Base-by-base conservation (phyloP, 2,888 invertebrate genomes). In the Ennomos erosarius region DNA sequence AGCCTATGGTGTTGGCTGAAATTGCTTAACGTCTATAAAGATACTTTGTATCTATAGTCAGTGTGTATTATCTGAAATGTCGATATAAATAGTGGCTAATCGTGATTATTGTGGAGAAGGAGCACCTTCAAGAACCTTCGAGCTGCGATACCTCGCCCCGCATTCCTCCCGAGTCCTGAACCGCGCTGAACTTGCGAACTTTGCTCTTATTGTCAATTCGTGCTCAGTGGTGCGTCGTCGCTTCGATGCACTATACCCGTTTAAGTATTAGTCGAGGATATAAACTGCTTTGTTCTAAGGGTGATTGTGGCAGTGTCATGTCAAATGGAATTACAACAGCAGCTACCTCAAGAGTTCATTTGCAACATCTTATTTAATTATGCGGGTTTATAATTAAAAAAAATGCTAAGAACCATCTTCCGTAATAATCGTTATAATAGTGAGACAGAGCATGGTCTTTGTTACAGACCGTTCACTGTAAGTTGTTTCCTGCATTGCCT, bases 151-250 rank as follows among this genome's bases (percentile, higher is more conserved):
- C 82, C 82, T 81, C 84, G 79, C 82, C 85, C 78, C 74, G 82
- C 90, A 91, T 91, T 90, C 89, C 88, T 87, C 80, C 79, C 72
- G 80, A 86, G 88, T 89, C 89, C 90, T 88, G 88, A 89, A 87
- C 90, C 82, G 79, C 75, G 84, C 82, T 91, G 90, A 90, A 90
- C 59, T 55, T 50, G 44, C 59, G 59, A 60, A 60, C 91, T 91
- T 90, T 92, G 90, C 87, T 90, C 91, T 91, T 89, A 90, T 90
- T 91, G 90, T 89, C 89, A 88, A 88, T 86, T 90, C 89, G 90
- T 90, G 88, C 87, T 87, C 81, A 81, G 74, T 79, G 78, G 82
- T 88, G 87, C 85, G 87, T 88, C 81, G 77, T 88, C 81, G 77
- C 78, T 82, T 75, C 74, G 79, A 82, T 81, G 80, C 80, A 76